Conservation (phyloP, 2,113 vertebrate species). For the Eulacestoma nigropectus region DNA sequence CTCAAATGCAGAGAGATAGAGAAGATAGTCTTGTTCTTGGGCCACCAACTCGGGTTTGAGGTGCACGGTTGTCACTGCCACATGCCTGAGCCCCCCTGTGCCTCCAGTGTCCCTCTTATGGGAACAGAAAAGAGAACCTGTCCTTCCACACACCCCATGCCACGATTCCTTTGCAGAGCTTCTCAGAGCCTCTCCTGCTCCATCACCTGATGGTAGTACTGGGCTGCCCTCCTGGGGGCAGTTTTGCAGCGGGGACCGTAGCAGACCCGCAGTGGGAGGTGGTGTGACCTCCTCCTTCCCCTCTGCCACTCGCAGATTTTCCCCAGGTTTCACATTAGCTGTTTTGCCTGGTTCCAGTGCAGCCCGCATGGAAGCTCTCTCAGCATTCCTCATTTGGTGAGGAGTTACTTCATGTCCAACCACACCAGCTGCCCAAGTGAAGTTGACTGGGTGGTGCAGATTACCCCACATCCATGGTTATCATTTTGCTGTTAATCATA, state of each 20-base stretch:
- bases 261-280: accelerated
- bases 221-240: not conserved
- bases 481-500: not conserved
- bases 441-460: not conserved
- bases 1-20: not conserved
- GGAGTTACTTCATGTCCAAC: not conserved
- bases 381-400: accelerated
- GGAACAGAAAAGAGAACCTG: not conserved
- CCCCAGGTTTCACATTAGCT: not conserved
- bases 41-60: accelerated
- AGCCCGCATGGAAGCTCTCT: accelerated
- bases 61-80: not conserved
- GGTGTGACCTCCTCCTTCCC: not conserved
- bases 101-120: not conserved
- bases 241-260: accelerated
- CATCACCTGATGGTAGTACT: not conserved
- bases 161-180: not conserved
- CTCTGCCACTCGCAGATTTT: not conserved
- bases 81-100: not conserved
- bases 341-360: not conserved
- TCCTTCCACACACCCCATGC: not conserved
- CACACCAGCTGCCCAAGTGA: accelerated
- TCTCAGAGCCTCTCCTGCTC: not conserved
- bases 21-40: not conserved
- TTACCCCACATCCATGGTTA: not conserved